Percentiles rank a stretch among this genome's conserved stretches.
Evolutionary conservation across 2,113 vertebrate genomes (phyloP).

Genomic region (Oreotrochilus melanogaster): DNA sequence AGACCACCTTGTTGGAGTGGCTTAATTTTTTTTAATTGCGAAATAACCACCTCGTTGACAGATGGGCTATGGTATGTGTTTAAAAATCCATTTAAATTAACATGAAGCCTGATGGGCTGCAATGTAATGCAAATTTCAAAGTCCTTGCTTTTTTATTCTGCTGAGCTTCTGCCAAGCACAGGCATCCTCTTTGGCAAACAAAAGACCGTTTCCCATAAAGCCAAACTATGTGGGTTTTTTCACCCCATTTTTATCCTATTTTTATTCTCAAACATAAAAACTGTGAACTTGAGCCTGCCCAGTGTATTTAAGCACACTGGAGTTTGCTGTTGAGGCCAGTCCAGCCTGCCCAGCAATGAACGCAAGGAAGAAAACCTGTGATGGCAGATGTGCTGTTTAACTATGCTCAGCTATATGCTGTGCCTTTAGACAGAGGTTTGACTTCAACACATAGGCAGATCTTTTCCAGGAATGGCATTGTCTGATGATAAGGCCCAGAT

Average conservation of each 20-base stretch:
- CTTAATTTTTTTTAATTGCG: slow-evolving; percentile 19
- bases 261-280: background rate
- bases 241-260: background rate
- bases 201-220: background rate
- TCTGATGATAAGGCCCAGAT: background rate
- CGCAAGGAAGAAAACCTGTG: background rate
- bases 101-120: background rate
- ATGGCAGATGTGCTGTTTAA: background rate
- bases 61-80: background rate
- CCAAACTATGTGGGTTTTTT: background rate
- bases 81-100: slow-evolving; percentile 21
- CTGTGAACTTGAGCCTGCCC: background rate
- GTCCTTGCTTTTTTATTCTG: slow-evolving; percentile 5
- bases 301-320: background rate
- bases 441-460: background rate
- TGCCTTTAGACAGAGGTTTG: background rate
- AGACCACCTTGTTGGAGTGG: background rate
- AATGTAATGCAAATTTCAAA: slow-evolving; percentile 11
- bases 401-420: background rate
- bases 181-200: background rate
- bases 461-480: background rate
- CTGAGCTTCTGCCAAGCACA: background rate
- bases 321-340: background rate
- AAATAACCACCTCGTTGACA: slow-evolving; percentile 15
- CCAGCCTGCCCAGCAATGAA: background rate